These are phyloP conservation scores for Spodoptera exigua DNA, from an alignment of 2,888 invertebrate species.

Conservation along the genomic window DNA sequence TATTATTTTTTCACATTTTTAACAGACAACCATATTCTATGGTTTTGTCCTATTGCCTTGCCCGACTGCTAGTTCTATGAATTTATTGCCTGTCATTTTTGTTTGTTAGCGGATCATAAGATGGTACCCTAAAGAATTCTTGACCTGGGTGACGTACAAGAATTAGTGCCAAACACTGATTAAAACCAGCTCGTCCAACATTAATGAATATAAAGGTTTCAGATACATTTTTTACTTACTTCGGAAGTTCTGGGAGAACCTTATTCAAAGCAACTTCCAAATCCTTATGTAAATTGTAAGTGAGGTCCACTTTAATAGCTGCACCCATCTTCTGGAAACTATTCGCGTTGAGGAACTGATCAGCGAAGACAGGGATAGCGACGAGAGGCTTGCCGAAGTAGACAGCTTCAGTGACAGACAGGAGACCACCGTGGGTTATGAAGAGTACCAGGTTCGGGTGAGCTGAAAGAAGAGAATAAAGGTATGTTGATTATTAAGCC, in stretches of 20 bases:
- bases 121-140: too few relatives aligned
- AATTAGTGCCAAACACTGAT: too few relatives aligned
- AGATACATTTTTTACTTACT: constrained; percentile 58
- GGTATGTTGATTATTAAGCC: too few relatives aligned
- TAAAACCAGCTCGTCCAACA: too few relatives aligned
- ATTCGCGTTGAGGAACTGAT: constrained; percentile 70
- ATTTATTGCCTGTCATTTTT: too few relatives aligned
- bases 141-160: too few relatives aligned
- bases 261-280: constrained; percentile 62
- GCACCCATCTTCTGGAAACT: constrained; percentile 66
- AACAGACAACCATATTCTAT: too few relatives aligned
- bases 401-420: constrained; percentile 70
- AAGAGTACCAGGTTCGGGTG: constrained; percentile 71
- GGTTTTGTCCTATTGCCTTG: too few relatives aligned
- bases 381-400: constrained; percentile 70
- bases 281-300: constrained; percentile 53
- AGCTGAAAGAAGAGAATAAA: constrained; percentile 56
- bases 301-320: constrained; percentile 62
- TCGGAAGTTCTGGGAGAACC: constrained; percentile 53
- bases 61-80: too few relatives aligned
- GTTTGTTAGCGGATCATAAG: too few relatives aligned
- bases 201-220: too few relatives aligned
- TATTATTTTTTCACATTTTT: too few relatives aligned
- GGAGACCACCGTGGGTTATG: constrained; percentile 73
- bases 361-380: constrained; percentile 70